Evolutionary conservation across 2,113 vertebrate genomes (phyloP).

Genomic region (Dromaius novaehollandiae): DNA sequence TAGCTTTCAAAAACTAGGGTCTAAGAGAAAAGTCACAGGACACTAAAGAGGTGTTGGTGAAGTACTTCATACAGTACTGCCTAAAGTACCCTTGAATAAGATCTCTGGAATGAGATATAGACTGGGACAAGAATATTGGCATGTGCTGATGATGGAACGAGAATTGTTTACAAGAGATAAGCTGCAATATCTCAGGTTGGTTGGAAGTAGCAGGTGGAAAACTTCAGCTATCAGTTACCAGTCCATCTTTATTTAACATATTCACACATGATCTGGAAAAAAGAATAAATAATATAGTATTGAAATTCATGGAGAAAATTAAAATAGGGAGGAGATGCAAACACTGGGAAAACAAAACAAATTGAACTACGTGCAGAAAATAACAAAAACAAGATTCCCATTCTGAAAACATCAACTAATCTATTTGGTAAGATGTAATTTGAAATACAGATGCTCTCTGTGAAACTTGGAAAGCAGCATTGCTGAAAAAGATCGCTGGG

Average conservation of each 20-base stretch:
- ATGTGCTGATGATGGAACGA: not conserved
- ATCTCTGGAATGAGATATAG: not conserved
- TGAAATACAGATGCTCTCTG: slow-evolving; percentile 19
- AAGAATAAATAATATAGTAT: not conserved
- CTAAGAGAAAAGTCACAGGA: not conserved
- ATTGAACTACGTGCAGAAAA: not conserved
- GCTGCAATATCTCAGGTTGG: not conserved
- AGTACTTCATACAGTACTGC: not conserved
- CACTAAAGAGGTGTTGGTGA: not conserved
- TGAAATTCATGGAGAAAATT: not conserved
- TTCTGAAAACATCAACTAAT: slow-evolving; percentile 5
- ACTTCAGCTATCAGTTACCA: not conserved
- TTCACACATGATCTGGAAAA: not conserved
- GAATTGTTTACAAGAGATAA: not conserved
- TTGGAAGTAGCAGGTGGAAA: slow-evolving; percentile 3
- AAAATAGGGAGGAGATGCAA: not conserved
- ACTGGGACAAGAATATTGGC: not conserved
- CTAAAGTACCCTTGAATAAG: not conserved
- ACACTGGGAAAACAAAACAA: slow-evolving; percentile 10
- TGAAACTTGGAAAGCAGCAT: slow-evolving; percentile 28
- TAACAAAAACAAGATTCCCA: not conserved
- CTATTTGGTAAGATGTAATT: slow-evolving; percentile 14
- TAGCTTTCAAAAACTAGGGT: not conserved
- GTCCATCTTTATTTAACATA: slow-evolving; percentile 31
- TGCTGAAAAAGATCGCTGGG: not conserved